Evolutionary conservation across 2,888 invertebrate species (phyloP).

Genomic region (Dyspetes luteomarginatus): DNA sequence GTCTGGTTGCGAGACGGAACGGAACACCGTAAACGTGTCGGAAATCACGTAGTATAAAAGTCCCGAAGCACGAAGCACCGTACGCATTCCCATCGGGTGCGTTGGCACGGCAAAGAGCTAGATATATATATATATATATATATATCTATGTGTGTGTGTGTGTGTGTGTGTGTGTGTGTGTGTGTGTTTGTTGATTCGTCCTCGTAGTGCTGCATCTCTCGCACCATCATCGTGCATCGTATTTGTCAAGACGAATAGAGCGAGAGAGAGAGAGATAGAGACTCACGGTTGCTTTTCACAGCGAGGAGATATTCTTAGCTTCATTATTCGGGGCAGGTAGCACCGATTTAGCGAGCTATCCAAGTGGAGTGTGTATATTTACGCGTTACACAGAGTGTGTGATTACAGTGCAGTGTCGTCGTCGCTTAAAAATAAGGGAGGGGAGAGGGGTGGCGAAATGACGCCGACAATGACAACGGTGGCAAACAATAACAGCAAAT

Average conservation of each 20-base stretch:
- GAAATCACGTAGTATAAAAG: constrained; percentile 54
- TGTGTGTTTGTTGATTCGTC: constrained; percentile 17
- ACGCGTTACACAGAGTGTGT: constrained; percentile 29
- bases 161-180: neutral
- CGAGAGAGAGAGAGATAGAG: constrained; percentile 17
- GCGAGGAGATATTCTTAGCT: constrained; percentile 75
- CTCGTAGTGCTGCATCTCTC: constrained; percentile 19
- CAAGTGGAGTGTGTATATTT: constrained; percentile 27
- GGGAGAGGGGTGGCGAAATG: constrained; percentile 34
- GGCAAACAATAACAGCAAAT: constrained; percentile 17
- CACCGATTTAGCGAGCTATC: constrained; percentile 76
- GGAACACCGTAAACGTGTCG: constrained; percentile 47
- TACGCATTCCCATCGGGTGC: constrained; percentile 57
- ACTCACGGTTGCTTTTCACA: constrained; percentile 36
- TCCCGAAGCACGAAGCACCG: constrained; percentile 5
- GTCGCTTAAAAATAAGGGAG: neutral
- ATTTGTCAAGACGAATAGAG: constrained; percentile 54
- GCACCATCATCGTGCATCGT: constrained; percentile 51
- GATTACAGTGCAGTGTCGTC: constrained; percentile 41
- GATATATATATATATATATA: neutral
- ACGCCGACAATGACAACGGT: constrained; percentile 34
- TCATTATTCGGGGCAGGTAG: constrained; percentile 81
- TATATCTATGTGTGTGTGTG: neutral
- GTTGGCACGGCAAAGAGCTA: constrained; percentile 42
- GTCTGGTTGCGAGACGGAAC: neutral